These are phyloP conservation scores for Aeoliscus strigatus DNA, from an alignment of 2,797 vertebrate species.

Conservation along the genomic window DNA sequence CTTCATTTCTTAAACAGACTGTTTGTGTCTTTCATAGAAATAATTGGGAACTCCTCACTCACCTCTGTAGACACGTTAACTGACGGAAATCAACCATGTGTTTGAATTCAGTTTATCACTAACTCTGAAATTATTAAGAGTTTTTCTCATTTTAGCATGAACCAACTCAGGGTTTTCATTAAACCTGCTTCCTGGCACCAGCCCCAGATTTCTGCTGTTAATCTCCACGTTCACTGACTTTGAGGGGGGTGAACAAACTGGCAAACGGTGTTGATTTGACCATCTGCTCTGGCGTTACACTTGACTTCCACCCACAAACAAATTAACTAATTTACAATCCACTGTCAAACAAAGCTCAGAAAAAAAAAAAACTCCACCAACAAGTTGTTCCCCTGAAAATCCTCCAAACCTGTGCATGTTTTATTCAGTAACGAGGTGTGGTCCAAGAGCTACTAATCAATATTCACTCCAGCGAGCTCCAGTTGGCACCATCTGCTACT, in stretches of 20 bases:
- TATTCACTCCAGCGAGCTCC: constrained; percentile 52
- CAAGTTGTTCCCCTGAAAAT: constrained; percentile 17
- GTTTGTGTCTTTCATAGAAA: constrained; percentile 5
- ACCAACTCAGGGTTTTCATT: no score
- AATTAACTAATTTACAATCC: constrained; percentile 2
- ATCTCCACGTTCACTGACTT: no score
- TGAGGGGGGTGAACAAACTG: no score
- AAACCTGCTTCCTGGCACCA: no score
- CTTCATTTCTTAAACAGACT: background rate
- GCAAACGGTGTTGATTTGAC: no score
- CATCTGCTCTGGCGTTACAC: constrained; percentile 36
- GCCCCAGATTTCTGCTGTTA: no score
- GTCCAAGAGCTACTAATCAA: constrained; percentile 33
- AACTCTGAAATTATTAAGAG: no score
- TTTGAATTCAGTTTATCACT: no score
- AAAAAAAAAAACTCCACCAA: constrained; percentile 3
- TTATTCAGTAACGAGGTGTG: constrained; percentile 29
- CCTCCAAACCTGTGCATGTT: constrained; percentile 24
- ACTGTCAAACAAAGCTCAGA: background rate
- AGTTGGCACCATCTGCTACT: constrained; percentile 63
- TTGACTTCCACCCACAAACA: constrained; percentile 20
- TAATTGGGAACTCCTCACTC: no score
- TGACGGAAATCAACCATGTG: no score
- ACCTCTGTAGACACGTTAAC: no score
- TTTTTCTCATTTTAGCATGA: no score